These are phyloP conservation scores for Mycteria americana DNA, from an alignment of 2,797 vertebrate species.

Conservation along the genomic window DNA sequence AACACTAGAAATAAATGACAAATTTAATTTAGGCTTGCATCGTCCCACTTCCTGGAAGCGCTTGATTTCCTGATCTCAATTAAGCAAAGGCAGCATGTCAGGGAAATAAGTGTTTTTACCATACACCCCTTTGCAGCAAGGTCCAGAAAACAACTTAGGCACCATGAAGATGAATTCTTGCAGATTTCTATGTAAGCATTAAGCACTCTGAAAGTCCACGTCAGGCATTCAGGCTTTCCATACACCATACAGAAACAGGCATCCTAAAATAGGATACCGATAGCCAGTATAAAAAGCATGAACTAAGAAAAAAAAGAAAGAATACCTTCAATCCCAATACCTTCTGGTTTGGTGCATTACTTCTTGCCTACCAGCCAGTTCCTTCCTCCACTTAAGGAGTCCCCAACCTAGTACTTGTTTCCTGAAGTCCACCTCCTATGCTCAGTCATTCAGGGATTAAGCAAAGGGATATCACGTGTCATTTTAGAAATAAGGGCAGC, in stretches of 20 bases:
- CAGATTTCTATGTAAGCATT: not conserved
- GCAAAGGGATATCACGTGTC: not conserved
- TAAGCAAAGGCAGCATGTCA: not conserved
- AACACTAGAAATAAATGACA: not conserved
- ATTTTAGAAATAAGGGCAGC: not conserved
- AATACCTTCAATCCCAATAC: not conserved
- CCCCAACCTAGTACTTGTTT: not conserved
- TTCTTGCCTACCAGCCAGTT: not conserved
- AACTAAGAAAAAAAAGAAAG: not conserved
- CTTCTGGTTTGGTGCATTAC: not conserved
- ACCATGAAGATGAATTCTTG: not conserved
- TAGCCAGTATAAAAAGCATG: not conserved
- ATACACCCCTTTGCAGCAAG: not conserved
- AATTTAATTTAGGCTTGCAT: slow-evolving; percentile 1
- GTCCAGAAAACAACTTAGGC: not conserved
- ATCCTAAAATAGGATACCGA: not conserved
- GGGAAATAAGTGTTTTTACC: not conserved
- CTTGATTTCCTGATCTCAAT: slow-evolving; percentile 1
- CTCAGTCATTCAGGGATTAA: not conserved
- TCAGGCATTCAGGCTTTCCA: not conserved
- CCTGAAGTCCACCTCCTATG: not conserved
- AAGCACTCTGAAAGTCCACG: not conserved
- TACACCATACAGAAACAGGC: not conserved
- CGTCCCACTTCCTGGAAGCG: not conserved
- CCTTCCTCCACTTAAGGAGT: not conserved